phyloP scores from a whole-genome alignment of 2,797 vertebrate genomes.

The Presbytis comata region DNA sequence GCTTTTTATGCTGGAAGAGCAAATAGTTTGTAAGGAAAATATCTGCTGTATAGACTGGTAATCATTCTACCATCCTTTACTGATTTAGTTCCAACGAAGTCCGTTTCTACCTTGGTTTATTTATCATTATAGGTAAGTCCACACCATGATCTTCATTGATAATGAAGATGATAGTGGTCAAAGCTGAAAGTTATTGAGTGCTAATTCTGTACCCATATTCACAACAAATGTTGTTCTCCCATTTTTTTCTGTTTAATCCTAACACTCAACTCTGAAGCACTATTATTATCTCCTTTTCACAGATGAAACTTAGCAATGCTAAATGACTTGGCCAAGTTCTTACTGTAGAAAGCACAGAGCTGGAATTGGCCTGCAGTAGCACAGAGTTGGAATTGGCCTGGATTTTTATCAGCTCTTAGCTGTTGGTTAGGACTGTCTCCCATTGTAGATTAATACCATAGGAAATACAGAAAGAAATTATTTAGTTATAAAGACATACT shows the following conservation, averaged over 20 bases:
- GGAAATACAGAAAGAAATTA: background rate
- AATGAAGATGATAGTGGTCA: background rate
- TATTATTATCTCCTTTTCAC: background rate
- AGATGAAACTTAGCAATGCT: background rate
- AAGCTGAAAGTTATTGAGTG: background rate
- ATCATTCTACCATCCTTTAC: background rate
- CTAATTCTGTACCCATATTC: background rate
- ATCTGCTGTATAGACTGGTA: background rate
- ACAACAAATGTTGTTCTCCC: background rate
- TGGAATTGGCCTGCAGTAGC: background rate
- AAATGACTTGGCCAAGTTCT: background rate
- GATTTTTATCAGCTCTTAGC: background rate
- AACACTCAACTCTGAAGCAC: background rate
- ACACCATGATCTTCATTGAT: background rate
- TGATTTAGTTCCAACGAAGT: constrained; percentile 2
- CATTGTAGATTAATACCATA: background rate
- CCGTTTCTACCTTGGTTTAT: background rate
- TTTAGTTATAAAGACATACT: background rate
- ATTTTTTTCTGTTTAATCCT: background rate
- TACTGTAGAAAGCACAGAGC: background rate
- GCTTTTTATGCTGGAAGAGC: background rate
- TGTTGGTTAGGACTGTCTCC: background rate
- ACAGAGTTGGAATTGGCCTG: background rate
- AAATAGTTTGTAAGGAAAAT: background rate
- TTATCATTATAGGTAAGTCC: background rate